Conservation (phyloP, 2,888 invertebrate species). For the Flabesymbios commensalis region DNA sequence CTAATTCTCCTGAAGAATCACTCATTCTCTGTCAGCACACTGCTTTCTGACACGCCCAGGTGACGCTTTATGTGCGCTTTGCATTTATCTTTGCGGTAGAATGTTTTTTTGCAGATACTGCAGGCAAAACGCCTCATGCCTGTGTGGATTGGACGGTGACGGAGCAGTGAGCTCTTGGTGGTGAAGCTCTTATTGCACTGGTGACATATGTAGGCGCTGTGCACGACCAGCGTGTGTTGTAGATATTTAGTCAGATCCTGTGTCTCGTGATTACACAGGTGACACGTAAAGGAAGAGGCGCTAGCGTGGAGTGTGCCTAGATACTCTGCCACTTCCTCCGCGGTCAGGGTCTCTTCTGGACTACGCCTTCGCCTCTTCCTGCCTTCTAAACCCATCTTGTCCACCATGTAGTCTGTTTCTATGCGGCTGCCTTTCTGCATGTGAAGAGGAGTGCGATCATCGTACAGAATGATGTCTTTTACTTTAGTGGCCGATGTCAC, state of each 20-base stretch:
- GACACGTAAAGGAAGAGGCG: constrained; percentile 27
- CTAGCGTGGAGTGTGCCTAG: constrained; percentile 24
- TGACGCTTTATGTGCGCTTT: constrained; percentile 38
- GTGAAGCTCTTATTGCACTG: constrained; percentile 42
- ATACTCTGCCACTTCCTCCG: constrained; percentile 39
- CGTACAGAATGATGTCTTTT: constrained; percentile 36
- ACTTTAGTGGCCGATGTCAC: constrained; percentile 17
- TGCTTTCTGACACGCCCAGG: constrained; percentile 1
- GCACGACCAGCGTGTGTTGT: constrained; percentile 34
- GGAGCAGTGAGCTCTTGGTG: constrained; percentile 38
- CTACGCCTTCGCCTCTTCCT: constrained; percentile 33
- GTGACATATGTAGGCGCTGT: constrained; percentile 41
- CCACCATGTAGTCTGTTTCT: constrained; percentile 37
- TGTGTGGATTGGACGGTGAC: constrained; percentile 42
- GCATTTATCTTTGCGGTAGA: constrained; percentile 43
- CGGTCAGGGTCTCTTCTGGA: constrained; percentile 33
- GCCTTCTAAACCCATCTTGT: constrained; percentile 32
- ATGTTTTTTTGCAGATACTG: constrained; percentile 39
- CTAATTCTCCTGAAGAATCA: no score
- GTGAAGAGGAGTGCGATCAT: constrained; percentile 28
- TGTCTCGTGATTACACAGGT: constrained; percentile 29
- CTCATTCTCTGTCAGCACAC: no score
- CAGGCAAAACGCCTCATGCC: constrained; percentile 40
- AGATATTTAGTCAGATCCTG: constrained; percentile 29
- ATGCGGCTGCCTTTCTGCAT: constrained; percentile 26